Conservation (phyloP, 2,888 invertebrate species). For the Cremastinae sp. region DNA sequence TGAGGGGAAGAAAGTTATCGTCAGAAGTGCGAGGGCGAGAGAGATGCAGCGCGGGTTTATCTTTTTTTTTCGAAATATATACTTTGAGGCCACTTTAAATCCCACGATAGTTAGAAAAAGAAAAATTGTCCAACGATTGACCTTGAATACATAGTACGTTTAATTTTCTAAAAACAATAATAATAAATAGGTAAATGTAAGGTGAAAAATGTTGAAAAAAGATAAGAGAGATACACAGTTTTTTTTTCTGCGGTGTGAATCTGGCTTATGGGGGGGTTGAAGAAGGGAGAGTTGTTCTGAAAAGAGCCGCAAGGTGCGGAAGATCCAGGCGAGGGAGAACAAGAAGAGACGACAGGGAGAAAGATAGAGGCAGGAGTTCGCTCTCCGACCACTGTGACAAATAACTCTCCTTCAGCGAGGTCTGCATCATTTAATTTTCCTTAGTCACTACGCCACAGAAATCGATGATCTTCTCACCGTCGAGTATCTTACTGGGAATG, state of each 20-base stretch:
- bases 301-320: constrained; percentile 50
- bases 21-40: constrained; percentile 62
- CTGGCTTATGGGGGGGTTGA: constrained; percentile 9
- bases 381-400: constrained; percentile 75
- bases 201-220: constrained; percentile 15
- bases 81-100: constrained; percentile 29
- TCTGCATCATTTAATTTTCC: constrained; percentile 81
- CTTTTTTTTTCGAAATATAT: constrained; percentile 35
- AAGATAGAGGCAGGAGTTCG: constrained; percentile 59
- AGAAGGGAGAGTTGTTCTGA: constrained; percentile 26
- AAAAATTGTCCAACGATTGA: constrained; percentile 6
- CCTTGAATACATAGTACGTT: too few species aligned
- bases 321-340: constrained; percentile 48
- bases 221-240: constrained; percentile 23
- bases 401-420: constrained; percentile 78
- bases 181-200: background rate
- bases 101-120: constrained; percentile 27
- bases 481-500: constrained; percentile 78
- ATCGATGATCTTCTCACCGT: constrained; percentile 79
- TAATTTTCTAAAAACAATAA: background rate
- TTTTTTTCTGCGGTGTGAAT: constrained; percentile 4
- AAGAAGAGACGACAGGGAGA: constrained; percentile 47
- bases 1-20: constrained; percentile 76
- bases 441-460: constrained; percentile 74
- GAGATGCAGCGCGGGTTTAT: constrained; percentile 25